Evolutionary conservation across 2,888 invertebrate genomes (phyloP), one percentile per base, ranked within the genome.

Genomic region (Idaea dimidiata): DNA sequence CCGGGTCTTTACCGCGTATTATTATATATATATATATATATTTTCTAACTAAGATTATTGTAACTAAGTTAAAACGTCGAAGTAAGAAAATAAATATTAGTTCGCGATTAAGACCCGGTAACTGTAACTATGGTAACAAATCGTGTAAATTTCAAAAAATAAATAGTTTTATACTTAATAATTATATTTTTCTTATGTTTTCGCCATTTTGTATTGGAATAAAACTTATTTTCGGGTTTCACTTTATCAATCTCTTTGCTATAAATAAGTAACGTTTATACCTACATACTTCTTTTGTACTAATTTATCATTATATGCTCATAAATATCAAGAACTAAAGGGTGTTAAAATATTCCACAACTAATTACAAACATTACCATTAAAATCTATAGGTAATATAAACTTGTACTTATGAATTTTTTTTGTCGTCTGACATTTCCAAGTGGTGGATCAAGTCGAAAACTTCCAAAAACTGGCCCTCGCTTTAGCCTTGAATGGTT

Each of bases 401-500:
- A 43, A 43, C 43, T 43, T 43, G 10, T 43, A 14, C n/a, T n/a
- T n/a, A 43, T 43, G 43, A 43, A 43, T 10, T 10, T 3, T 43
- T 14, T 43, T 43, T 43, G 24, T 43, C 43, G 43, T 43, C 43
- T 43, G 43, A 43, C 56, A 56, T 18, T 64, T 73, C 71, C 69
- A 68, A 76, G 75, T 76, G 72, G 74, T 68, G 87, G 91, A 91
- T 91, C 89, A 89, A 85, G 87, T 89, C 83, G 78, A 77, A 70
- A 85, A 80, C 84, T 79, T 85, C 88, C 92, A 92, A 92, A 92
- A 92, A 92, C 91, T 92, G 89, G 92, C 86, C 89, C 83, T 82
- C 76, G 82, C 77, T 87, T 90, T 92, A 91, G 91, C 92, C 92
- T 91, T 91, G 92, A 91, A 91, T 91, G 92, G 92, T 86, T 91